Percentiles rank a stretch among this genome's conserved stretches.
Conservation (phyloP, 2,113 vertebrate species). For the Eurypyga helias region DNA sequence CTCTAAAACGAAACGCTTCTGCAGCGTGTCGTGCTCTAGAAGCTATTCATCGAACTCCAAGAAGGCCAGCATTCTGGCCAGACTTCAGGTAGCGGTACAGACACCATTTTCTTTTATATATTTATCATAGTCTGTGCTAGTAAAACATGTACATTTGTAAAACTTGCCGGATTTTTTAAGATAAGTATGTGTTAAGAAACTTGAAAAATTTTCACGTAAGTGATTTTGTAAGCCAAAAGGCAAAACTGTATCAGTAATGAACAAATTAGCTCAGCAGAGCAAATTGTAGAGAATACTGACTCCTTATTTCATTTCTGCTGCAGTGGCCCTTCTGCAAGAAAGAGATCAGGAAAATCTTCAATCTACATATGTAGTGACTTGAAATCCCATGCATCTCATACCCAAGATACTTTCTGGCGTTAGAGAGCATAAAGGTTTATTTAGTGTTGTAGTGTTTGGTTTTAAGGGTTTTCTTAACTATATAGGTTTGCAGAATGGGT, state of each 20-base stretch:
- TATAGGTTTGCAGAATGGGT: not conserved
- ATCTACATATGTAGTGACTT: not conserved
- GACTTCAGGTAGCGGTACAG: constrained; percentile 93
- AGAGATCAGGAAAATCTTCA: not conserved
- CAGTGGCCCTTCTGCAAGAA: not conserved
- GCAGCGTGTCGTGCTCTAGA: constrained; percentile 97
- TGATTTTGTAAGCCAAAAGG: not conserved
- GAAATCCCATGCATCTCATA: not conserved
- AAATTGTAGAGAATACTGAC: not conserved
- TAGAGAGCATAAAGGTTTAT: not conserved
- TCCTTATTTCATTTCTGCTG: not conserved
- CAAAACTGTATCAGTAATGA: not conserved
- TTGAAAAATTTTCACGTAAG: not conserved
- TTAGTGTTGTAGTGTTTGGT: not conserved
- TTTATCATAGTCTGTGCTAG: not conserved
- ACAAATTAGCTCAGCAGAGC: not conserved
- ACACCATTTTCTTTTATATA: constrained; percentile 71
- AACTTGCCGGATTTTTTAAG: not conserved
- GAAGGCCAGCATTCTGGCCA: constrained; percentile 99
- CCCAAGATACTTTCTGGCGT: not conserved
- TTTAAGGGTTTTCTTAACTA: not conserved
- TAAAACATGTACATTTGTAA: not conserved
- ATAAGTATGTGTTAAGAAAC: too few relatives aligned
- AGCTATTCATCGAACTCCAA: constrained; percentile 99
- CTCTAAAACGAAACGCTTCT: constrained; percentile 98